Evolutionary conservation across 2,113 vertebrate species (phyloP).

Genomic region (Tachuris rubrigastra): DNA sequence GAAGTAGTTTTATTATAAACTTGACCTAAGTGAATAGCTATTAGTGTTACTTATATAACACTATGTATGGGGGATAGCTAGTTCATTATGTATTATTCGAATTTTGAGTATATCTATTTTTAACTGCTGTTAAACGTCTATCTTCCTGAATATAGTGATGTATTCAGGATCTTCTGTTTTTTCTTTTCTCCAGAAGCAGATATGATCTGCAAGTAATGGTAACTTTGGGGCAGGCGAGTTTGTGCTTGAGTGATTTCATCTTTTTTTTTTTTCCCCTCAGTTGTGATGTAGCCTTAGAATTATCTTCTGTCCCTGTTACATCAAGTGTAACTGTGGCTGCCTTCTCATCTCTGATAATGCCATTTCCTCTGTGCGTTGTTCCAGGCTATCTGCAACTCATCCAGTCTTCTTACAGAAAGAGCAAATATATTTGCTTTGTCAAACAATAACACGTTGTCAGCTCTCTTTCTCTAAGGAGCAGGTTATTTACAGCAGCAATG

Average conservation of each 20-base stretch:
- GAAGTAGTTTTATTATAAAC: neutral
- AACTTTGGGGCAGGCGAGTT: neutral
- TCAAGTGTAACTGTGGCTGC: neutral
- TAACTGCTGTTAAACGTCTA: neutral
- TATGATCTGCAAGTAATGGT: neutral
- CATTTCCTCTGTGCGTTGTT: neutral
- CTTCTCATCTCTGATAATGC: neutral
- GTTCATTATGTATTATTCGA: neutral
- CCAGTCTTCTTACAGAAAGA: neutral
- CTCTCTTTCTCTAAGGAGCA: neutral
- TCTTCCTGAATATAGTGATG: neutral
- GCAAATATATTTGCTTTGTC: neutral
- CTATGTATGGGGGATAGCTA: neutral
- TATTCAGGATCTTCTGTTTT: neutral
- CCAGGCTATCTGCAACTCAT: neutral
- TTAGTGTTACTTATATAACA: neutral
- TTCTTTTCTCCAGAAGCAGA: neutral
- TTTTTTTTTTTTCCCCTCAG: neutral
- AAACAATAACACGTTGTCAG: neutral
- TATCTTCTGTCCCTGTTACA: neutral
- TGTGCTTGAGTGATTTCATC: neutral
- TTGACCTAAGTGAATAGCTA: neutral
- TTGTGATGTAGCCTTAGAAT: neutral
- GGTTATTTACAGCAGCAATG: neutral
- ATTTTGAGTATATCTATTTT: neutral